Percentiles rank a stretch among this genome's conserved stretches.
These are phyloP conservation scores for Procambarus virginalis DNA, from an alignment of 1,140 invertebrate genomes.

Conservation along the genomic window DNA sequence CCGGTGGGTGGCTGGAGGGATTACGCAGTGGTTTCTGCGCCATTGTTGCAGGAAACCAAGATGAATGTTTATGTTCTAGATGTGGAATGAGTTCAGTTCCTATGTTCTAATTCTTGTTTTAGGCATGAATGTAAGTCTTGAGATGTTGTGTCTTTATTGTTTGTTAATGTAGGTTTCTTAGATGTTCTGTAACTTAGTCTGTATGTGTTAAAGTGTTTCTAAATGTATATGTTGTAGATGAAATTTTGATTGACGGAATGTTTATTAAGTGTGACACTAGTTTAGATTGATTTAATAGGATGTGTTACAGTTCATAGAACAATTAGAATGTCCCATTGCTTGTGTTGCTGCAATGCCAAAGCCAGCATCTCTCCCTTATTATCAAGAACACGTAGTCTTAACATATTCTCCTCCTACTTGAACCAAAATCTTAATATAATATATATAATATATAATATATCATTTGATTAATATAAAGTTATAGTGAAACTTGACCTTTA, in stretches of 20 bases:
- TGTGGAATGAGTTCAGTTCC: slow-evolving; percentile 19
- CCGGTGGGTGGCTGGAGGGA: slow-evolving; percentile 78
- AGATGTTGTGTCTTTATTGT: not conserved
- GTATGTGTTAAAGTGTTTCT: not conserved
- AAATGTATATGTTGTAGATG: not conserved
- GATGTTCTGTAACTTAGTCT: not conserved
- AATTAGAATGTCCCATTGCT: not conserved
- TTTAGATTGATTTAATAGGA: not conserved
- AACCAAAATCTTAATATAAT: no score
- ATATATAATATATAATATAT: no score
- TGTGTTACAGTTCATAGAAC: not conserved
- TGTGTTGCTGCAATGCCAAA: not conserved
- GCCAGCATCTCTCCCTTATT: not conserved
- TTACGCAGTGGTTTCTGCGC: slow-evolving; percentile 2
- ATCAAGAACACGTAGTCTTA: not conserved
- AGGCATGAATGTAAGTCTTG: slow-evolving; percentile 10
- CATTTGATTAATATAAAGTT: no score
- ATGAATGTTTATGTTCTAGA: slow-evolving; percentile 23
- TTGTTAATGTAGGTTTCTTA: not conserved
- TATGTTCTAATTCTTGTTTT: not conserved
- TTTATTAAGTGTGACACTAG: not conserved
- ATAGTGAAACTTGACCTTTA: no score
- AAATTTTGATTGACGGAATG: not conserved
- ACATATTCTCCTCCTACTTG: no score
- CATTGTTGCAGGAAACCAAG: slow-evolving; percentile 8